phyloP scores from a whole-genome alignment of 2,797 vertebrate species.

The Hoplostethus mediterraneus region DNA sequence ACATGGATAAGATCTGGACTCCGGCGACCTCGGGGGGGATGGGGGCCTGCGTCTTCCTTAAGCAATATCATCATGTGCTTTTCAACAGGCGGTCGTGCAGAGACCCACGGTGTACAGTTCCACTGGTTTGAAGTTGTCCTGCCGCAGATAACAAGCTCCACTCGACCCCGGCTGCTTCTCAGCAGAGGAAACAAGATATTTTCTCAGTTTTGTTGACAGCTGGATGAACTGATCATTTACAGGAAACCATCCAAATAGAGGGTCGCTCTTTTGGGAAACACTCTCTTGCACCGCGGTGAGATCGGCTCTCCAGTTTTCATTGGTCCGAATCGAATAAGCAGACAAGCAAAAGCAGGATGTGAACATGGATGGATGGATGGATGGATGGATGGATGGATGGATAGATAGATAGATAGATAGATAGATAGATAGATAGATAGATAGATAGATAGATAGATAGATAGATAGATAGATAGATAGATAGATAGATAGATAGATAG shows the following conservation, averaged over 20 bases:
- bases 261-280: conserved; percentile 47
- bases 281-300: conserved; percentile 34
- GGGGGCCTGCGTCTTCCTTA: conserved; percentile 28
- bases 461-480: not conserved
- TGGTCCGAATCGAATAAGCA: conserved; percentile 37
- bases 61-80: conserved; percentile 53
- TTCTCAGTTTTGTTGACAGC: conserved; percentile 51
- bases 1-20: conserved; percentile 57
- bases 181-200: conserved; percentile 44
- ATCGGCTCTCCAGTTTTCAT: conserved; percentile 40
- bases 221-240: conserved; percentile 59
- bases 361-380: not conserved
- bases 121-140: conserved; percentile 45
- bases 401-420: no score
- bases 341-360: conserved; percentile 11
- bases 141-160: conserved; percentile 65
- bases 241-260: conserved; percentile 46
- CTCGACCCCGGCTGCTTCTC: conserved; percentile 28
- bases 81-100: conserved; percentile 31
- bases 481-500: no score
- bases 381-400: not conserved
- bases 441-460: no score
- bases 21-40: conserved; percentile 37
- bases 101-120: conserved; percentile 39
- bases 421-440: no score